Base-by-base conservation (phyloP, 2,797 vertebrate genomes). In the Paramormyrops hopkinsi region DNA sequence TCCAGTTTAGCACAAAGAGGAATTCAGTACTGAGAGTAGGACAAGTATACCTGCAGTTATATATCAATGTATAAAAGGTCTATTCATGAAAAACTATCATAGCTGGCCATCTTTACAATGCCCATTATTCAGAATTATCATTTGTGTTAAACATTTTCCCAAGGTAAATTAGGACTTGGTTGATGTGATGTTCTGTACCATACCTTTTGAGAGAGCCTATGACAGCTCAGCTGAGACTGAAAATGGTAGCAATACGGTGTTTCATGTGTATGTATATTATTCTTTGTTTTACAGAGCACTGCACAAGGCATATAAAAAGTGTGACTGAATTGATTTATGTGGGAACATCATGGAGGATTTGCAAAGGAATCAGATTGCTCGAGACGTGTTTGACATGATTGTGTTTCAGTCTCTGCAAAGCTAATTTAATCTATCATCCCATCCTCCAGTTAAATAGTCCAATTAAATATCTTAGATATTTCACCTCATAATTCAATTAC, bases 401-500 rank as follows among this genome's bases (percentile, higher is more conserved):
- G 17, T 88, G 0, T 29, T 44, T 46, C 87, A 37, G 88, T 59
- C 88, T 56, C 51, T 59, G 53, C 51, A 87, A 59, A 87, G 29
- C 51, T 88, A 89, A 89, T 86, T 41, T 53, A 59, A 84, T 90
- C 90, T 59, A 69, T 93, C 90, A 90, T 33, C 3, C 37, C 12
- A 54, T 91, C 92, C 87, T 25, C 88, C 91, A 92, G 90, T 91
- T 84, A 84, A 44, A 48, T 29, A 82, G 41, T 48, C 44, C 79
- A 83, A 83, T 83, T 83, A 83, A 12, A 84, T 84, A 29, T 48
- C 51, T 54, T 86, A 56, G 51, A 11, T 56, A 41, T 37, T 86
- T 86, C 85, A 86, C 51, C 29, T 56, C 50, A 86, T 37, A 65
- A 69, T 53, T 69, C n/a, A 65, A 88, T 88, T 88, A 65, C 37